Conservation (phyloP, 2,888 invertebrate genomes). For the Mechanitis mazaeus region DNA sequence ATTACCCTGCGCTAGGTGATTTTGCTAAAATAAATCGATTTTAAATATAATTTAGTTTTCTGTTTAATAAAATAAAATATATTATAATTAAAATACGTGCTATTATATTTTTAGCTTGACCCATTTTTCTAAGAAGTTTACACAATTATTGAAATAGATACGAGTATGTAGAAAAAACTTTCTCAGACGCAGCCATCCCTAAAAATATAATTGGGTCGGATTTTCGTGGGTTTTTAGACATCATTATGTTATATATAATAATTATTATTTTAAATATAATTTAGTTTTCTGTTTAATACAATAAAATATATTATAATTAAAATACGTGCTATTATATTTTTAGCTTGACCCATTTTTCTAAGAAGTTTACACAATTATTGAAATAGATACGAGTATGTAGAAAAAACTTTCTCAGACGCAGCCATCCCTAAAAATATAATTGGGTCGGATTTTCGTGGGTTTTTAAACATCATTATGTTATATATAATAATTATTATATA, state of each 20-base stretch:
- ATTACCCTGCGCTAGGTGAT: no score
- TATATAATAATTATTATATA: slow-evolving; percentile 1
- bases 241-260: slow-evolving; percentile 6
- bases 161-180: neutral
- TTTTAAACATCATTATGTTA: slow-evolving; percentile 7
- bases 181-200: slow-evolving; percentile 7
- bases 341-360: neutral
- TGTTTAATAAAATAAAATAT: no score
- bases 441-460: neutral
- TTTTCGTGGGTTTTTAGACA: neutral
- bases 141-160: neutral
- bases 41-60: no score
- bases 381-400: no score
- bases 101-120: neutral
- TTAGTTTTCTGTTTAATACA: no score
- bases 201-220: slow-evolving; percentile 7
- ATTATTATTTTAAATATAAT: neutral
- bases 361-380: neutral
- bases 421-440: slow-evolving; percentile 10
- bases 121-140: neutral
- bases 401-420: slow-evolving; percentile 3
- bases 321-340: neutral
- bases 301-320: no score
- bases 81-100: no score
- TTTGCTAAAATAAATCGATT: no score